Conservation (phyloP, 2,113 vertebrate genomes). For the Saguinus midas region DNA sequence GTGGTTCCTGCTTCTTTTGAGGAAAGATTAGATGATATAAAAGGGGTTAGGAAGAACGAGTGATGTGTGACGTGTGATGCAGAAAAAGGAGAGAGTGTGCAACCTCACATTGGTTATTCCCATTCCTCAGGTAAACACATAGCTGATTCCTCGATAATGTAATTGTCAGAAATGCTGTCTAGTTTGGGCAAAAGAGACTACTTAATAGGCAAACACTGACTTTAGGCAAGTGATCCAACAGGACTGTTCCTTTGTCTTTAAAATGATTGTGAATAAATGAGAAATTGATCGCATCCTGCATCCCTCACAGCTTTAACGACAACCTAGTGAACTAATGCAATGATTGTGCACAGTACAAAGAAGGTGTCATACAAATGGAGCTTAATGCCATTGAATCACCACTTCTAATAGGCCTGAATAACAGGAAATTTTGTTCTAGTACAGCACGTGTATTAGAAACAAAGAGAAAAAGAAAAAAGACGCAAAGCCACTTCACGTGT, state of each 20-base stretch:
- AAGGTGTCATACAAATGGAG: not conserved
- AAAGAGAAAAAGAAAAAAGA: not conserved
- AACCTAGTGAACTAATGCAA: not conserved
- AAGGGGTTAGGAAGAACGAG: not conserved
- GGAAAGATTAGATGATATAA: not conserved
- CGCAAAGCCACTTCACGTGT: rapidly evolving
- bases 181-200: not conserved
- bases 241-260: not conserved
- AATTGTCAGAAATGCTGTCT: not conserved
- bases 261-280: not conserved
- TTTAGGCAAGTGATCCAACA: not conserved
- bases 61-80: not conserved
- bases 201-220: not conserved
- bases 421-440: not conserved
- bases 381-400: not conserved
- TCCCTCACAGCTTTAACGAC: not conserved
- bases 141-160: not conserved
- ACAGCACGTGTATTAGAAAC: not conserved
- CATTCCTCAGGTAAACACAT: rapidly evolving
- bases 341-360: not conserved
- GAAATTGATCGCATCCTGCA: not conserved
- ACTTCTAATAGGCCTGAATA: not conserved
- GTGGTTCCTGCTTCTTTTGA: not conserved
- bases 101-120: rapidly evolving
- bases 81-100: not conserved